Evolutionary conservation across 2,797 vertebrate genomes (phyloP).

Genomic region (Novumbra hubbsi): DNA sequence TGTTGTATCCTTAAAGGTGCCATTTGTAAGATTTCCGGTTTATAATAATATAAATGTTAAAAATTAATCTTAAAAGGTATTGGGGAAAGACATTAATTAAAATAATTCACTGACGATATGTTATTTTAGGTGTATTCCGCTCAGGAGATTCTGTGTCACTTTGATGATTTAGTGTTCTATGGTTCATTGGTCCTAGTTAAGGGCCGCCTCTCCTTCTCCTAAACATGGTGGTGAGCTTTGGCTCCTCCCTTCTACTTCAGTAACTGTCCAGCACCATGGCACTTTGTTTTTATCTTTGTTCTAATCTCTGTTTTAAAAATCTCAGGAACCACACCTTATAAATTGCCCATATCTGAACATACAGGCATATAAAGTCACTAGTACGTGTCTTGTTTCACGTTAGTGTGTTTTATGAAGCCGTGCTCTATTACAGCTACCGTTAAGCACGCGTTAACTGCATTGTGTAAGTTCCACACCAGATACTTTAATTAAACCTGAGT

Average conservation of each 20-base stretch:
- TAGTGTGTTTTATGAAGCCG: constrained; percentile 6
- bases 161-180: too few species aligned
- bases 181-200: too few species aligned
- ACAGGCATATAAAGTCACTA: neutral
- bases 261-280: neutral
- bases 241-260: too few species aligned
- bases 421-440: constrained; percentile 4
- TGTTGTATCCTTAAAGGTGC: neutral
- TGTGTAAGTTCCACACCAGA: constrained; percentile 19
- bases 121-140: too few species aligned
- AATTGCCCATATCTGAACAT: neutral
- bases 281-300: neutral
- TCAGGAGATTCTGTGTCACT: too few species aligned
- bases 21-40: too few species aligned
- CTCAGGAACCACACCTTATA: neutral
- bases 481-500: constrained; percentile 23
- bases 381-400: neutral
- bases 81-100: too few species aligned
- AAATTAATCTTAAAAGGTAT: too few species aligned
- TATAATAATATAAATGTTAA: too few species aligned
- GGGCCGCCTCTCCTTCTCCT: too few species aligned
- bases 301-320: neutral
- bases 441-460: constrained; percentile 9
- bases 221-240: too few species aligned
- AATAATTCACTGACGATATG: too few species aligned